Percentiles rank a stretch among this genome's conserved stretches.
These are phyloP conservation scores for Chorisops tibialis DNA, from an alignment of 2,888 invertebrate species.

Conservation along the genomic window DNA sequence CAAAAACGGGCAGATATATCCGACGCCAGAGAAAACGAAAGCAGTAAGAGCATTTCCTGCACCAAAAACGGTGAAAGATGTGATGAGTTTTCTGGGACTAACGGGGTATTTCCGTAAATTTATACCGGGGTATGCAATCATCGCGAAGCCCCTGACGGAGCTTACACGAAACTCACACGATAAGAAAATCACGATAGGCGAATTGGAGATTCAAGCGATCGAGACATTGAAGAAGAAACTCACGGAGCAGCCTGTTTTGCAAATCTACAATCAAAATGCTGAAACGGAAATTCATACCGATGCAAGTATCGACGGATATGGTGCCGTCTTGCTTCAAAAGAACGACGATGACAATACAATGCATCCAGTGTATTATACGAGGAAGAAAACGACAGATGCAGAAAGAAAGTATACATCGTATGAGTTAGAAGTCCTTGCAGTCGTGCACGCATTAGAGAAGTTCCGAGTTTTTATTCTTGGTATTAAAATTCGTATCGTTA, in stretches of 20 bases:
- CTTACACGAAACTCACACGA: not conserved
- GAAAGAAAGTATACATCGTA: slow-evolving; percentile 22
- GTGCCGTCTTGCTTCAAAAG: slow-evolving; percentile 32
- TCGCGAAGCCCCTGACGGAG: not conserved
- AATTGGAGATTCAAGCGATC: not conserved
- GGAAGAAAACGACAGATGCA: slow-evolving; percentile 19
- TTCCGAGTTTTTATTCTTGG: slow-evolving; percentile 35
- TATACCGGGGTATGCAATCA: not conserved
- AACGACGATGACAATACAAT: not conserved
- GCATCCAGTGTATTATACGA: slow-evolving; percentile 2
- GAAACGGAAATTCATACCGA: no score
- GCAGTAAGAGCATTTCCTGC: not conserved
- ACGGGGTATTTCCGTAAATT: slow-evolving; percentile 12
- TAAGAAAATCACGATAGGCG: not conserved
- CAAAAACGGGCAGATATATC: not conserved
- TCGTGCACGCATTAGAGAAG: slow-evolving; percentile 25
- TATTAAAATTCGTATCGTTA: slow-evolving; percentile 17
- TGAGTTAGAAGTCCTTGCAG: slow-evolving; percentile 25
- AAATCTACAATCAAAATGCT: no score
- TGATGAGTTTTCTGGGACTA: slow-evolving; percentile 10
- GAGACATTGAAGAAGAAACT: not conserved
- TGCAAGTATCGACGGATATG: slow-evolving; percentile 36
- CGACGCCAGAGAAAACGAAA: not conserved
- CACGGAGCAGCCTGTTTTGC: slow-evolving; percentile 35
- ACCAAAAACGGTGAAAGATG: slow-evolving; percentile 2